Conservation (phyloP, 2,113 vertebrate species). For the Hiodon tergisus region DNA sequence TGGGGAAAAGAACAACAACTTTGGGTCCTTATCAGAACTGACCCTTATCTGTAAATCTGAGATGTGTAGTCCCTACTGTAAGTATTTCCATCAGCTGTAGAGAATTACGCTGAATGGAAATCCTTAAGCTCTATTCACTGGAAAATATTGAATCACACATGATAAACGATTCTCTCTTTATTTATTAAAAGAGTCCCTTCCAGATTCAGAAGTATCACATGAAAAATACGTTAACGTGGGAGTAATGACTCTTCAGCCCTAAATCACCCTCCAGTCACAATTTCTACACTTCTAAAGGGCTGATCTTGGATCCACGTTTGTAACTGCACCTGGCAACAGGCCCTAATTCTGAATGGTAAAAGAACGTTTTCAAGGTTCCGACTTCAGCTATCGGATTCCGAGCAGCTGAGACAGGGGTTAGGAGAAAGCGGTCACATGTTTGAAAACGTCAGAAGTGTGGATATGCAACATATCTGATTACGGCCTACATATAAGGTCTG, state of each 20-base stretch:
- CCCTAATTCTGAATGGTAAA: no score
- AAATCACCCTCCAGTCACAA: neutral
- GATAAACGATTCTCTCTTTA: neutral
- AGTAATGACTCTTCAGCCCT: neutral
- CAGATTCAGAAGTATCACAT: neutral
- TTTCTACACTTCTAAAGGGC: constrained; percentile 1
- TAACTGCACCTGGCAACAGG: neutral
- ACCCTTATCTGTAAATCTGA: no score
- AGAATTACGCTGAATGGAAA: no score
- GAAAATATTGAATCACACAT: neutral
- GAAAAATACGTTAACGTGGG: neutral
- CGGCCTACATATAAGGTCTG: constrained; percentile 16
- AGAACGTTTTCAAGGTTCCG: constrained; percentile 9
- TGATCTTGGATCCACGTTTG: neutral
- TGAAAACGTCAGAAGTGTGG: constrained; percentile 11
- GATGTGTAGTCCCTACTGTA: no score
- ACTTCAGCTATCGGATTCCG: constrained; percentile 1
- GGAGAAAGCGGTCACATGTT: constrained; percentile 21
- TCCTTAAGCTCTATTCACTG: neutral
- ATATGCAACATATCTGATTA: constrained; percentile 21
- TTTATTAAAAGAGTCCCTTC: neutral
- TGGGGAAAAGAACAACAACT: no score
- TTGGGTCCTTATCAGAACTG: no score
- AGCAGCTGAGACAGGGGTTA: neutral
- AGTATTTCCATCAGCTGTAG: no score